phyloP scores from a whole-genome alignment of 2,888 invertebrate genomes.

The Drosophila tripunctata region DNA sequence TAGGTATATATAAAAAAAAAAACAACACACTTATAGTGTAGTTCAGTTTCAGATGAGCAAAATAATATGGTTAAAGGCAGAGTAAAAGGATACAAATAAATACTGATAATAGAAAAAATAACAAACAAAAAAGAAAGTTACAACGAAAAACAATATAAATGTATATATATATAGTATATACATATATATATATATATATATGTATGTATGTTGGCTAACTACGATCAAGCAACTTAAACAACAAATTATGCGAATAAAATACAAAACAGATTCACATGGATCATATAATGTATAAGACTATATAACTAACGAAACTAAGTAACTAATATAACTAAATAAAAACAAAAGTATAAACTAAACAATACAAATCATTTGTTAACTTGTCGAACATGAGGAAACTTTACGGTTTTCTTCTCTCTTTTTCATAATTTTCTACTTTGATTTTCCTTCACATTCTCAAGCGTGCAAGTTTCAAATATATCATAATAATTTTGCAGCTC shows the following conservation, averaged over 20 bases:
- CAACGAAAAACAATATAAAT: conserved; percentile 30
- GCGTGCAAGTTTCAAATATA: conserved; percentile 57
- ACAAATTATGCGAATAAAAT: conserved; percentile 46
- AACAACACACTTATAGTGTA: conserved; percentile 30
- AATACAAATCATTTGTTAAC: conserved; percentile 30
- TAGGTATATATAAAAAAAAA: conserved; percentile 47
- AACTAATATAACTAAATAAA: conserved; percentile 5
- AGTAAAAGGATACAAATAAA: conserved; percentile 44
- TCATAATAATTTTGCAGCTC: conserved; percentile 19
- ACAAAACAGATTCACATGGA: conserved; percentile 45
- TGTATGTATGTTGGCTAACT: conserved; percentile 49
- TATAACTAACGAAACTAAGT: conserved; percentile 13
- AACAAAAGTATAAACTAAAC: conserved; percentile 27
- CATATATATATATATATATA: conserved; percentile 12
- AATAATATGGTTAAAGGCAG: conserved; percentile 47
- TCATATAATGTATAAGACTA: conserved; percentile 8
- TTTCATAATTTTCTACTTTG: neutral
- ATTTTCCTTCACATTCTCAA: conserved; percentile 50
- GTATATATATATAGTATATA: conserved; percentile 13
- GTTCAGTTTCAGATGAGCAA: conserved; percentile 62
- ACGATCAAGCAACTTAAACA: conserved; percentile 74
- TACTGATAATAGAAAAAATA: conserved; percentile 22
- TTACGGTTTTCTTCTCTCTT: neutral
- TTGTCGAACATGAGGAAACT: neutral
- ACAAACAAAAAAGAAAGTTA: conserved; percentile 12